Evolutionary conservation across 1,140 invertebrate species (phyloP).

Genomic region (Delia radicum): DNA sequence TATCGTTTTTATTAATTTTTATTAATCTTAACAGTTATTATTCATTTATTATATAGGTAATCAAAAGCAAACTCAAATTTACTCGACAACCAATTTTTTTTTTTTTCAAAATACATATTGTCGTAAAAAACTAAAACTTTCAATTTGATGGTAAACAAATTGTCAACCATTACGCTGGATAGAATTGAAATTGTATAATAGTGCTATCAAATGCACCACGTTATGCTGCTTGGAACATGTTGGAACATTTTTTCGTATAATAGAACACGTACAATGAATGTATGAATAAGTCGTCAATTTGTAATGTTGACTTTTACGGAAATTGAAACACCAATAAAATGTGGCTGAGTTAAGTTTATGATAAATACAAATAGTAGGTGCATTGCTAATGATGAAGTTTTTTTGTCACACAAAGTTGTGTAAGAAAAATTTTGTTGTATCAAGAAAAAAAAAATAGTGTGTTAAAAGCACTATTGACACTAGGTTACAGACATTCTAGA

Average conservation of each 20-base stretch:
- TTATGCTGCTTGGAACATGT: neutral
- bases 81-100: too few relatives aligned
- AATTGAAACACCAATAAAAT: neutral
- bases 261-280: neutral
- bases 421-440: too few relatives aligned
- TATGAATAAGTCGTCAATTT: neutral
- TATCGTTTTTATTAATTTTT: too few relatives aligned
- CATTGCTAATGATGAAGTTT: neutral
- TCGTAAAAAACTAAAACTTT: neutral
- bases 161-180: neutral
- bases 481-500: too few relatives aligned
- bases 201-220: neutral
- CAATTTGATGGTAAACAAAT: neutral
- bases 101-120: too few relatives aligned
- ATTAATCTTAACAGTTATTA: too few relatives aligned
- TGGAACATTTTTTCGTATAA: neutral
- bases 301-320: slow-evolving; percentile 1
- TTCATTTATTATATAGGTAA: too few relatives aligned
- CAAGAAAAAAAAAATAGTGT: too few relatives aligned
- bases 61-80: too few relatives aligned
- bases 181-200: neutral
- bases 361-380: neutral
- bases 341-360: neutral
- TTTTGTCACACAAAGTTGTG: neutral
- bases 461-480: too few relatives aligned